A percentile compares a stretch with the other conserved stretches of the same genome.
Evolutionary conservation across 2,888 invertebrate species (phyloP).

Genomic region (Dryobota labecula): DNA sequence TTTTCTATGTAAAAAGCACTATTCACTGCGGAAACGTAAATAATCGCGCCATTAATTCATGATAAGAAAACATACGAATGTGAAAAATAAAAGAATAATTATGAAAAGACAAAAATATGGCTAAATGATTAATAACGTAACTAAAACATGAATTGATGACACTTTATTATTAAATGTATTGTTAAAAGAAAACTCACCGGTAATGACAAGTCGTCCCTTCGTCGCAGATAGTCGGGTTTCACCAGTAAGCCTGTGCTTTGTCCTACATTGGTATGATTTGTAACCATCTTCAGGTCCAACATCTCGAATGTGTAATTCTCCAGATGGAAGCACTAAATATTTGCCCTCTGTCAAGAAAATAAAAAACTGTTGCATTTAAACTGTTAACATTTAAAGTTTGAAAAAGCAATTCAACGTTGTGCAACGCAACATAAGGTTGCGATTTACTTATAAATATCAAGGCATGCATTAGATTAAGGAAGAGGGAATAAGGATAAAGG

Average conservation of each 20-base stretch:
- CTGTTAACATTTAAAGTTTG: conserved; percentile 16
- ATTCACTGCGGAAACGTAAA: conserved; percentile 38
- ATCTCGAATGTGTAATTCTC: conserved; percentile 98
- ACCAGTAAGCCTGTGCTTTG: conserved; percentile 97
- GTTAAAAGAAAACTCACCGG: conserved; percentile 93
- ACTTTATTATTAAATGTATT: conserved; percentile 45
- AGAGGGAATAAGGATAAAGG: conserved; percentile 89
- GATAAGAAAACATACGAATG: conserved; percentile 4
- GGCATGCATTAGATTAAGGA: conserved; percentile 89
- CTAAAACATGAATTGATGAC: conserved; percentile 64
- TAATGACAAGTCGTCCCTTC: conserved; percentile 98
- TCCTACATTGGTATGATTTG: conserved; percentile 98
- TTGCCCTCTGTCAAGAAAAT: conserved; percentile 94
- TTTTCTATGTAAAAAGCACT: conserved; percentile 12
- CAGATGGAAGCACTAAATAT: conserved; percentile 98
- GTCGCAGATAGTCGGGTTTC: conserved; percentile 98
- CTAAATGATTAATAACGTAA: conserved; percentile 1
- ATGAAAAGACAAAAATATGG: conserved; percentile 2
- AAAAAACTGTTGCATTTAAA: conserved; percentile 51
- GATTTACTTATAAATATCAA: conserved; percentile 86
- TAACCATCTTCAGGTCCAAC: conserved; percentile 98
- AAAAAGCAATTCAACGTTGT: conserved; percentile 53
- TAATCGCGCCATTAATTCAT: conserved; percentile 70
- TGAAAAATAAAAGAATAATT: neutral
- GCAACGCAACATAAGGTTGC: conserved; percentile 82